Evolutionary conservation across 2,888 invertebrate species (phyloP).

Genomic region (Desoria tigrina): DNA sequence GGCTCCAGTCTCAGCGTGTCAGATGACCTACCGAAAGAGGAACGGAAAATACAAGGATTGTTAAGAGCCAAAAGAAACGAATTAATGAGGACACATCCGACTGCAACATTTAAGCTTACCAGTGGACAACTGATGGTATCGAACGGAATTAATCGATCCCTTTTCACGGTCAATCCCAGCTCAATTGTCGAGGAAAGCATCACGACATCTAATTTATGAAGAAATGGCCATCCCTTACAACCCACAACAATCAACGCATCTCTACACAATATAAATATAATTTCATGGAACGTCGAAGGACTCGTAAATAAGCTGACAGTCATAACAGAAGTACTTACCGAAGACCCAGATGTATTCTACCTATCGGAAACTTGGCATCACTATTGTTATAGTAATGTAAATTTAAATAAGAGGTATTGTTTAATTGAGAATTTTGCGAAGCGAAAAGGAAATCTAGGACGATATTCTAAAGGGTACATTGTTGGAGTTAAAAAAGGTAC

Average conservation of each 20-base stretch:
- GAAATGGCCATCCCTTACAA: neutral
- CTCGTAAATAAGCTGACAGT: neutral
- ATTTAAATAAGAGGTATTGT: neutral
- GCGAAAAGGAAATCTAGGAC: neutral
- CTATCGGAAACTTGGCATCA: conserved; percentile 17
- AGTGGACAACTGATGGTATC: neutral
- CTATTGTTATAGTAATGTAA: neutral
- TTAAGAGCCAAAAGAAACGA: neutral
- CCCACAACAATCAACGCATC: no score
- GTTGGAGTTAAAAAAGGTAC: conserved; percentile 1
- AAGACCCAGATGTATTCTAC: conserved; percentile 1
- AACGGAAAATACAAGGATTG: neutral
- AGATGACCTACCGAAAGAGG: neutral
- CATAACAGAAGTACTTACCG: neutral
- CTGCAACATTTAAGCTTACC: neutral
- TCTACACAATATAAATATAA: neutral
- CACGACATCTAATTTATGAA: neutral
- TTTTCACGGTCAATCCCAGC: neutral
- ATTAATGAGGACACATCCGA: neutral
- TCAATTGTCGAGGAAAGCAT: neutral
- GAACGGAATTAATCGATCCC: neutral
- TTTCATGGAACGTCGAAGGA: conserved; percentile 23
- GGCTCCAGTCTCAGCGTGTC: neutral
- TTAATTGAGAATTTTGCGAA: neutral
- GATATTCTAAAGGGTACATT: neutral